A percentile compares a stretch with the other conserved stretches of the same genome.
Conservation (phyloP, 2,888 invertebrate genomes). For the Habrosyne pyritoides region DNA sequence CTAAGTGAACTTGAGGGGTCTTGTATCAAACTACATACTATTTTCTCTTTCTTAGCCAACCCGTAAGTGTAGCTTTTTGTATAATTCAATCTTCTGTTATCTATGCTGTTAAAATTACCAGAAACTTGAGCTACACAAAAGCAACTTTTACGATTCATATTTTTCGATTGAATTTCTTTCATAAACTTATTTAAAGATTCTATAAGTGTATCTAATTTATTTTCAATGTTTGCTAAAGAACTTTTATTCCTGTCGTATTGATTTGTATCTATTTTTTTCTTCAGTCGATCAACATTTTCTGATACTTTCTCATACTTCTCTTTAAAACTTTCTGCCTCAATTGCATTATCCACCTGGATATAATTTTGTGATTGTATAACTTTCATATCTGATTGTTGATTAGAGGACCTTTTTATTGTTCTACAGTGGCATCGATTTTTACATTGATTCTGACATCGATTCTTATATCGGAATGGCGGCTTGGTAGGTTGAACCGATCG, state of each 20-base stretch:
- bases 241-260: slow-evolving; percentile 25
- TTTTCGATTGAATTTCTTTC: slow-evolving; percentile 42
- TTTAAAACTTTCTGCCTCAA: slow-evolving; percentile 22
- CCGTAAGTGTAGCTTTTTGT: slow-evolving; percentile 30
- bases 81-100: slow-evolving; percentile 20
- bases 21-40: slow-evolving; percentile 28
- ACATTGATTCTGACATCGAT: neutral
- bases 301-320: slow-evolving; percentile 31
- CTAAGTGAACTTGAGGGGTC: slow-evolving; percentile 25
- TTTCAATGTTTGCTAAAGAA: slow-evolving; percentile 51
- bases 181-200: slow-evolving; percentile 55
- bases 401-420: neutral
- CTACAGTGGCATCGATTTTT: neutral
- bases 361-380: slow-evolving; percentile 6
- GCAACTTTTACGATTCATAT: slow-evolving; percentile 18
- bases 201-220: slow-evolving; percentile 56
- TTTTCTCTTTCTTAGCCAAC: slow-evolving; percentile 24
- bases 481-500: neutral
- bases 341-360: slow-evolving; percentile 3
- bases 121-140: slow-evolving; percentile 16
- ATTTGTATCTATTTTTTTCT: slow-evolving; percentile 27
- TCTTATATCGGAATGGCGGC: neutral
- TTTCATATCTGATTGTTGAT: slow-evolving; percentile 18
- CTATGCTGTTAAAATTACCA: slow-evolving; percentile 19
- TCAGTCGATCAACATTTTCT: slow-evolving; percentile 35